These are phyloP conservation scores for Andrena dorsata DNA, from an alignment of 2,888 invertebrate genomes.

Conservation along the genomic window DNA sequence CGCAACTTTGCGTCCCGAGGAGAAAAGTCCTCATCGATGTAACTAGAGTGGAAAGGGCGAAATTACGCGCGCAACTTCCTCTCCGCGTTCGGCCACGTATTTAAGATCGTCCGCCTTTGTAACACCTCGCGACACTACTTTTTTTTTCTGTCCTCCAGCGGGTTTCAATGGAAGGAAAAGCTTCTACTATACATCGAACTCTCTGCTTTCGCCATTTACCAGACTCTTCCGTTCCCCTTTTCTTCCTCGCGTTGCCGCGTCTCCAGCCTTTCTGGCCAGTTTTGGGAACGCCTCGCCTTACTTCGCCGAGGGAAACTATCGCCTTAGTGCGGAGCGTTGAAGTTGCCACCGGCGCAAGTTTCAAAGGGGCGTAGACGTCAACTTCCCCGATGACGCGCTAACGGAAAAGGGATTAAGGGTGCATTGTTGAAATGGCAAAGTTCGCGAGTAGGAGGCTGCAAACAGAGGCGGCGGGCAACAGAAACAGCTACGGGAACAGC, in stretches of 20 bases:
- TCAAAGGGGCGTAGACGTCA: constrained; percentile 47
- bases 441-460: constrained; percentile 57
- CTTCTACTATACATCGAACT: background rate
- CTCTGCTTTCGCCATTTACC: background rate
- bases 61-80: constrained; percentile 29
- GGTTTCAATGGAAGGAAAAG: constrained; percentile 1
- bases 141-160: background rate
- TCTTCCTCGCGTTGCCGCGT: background rate
- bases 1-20: constrained; percentile 32
- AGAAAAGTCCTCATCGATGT: constrained; percentile 33
- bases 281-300: background rate
- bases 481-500: constrained; percentile 47
- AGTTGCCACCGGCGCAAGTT: constrained; percentile 43
- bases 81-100: constrained; percentile 13
- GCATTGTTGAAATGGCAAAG: constrained; percentile 66
- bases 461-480: constrained; percentile 38
- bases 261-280: background rate
- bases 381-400: constrained; percentile 58
- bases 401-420: constrained; percentile 69
- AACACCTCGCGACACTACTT: constrained; percentile 12
- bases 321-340: constrained; percentile 1
- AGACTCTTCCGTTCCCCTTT: background rate
- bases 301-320: too few species aligned
- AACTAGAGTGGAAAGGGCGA: background rate
- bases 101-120: constrained; percentile 25